Conservation (phyloP, 2,113 vertebrate species). For the Onychostruthus taczanowskii region DNA sequence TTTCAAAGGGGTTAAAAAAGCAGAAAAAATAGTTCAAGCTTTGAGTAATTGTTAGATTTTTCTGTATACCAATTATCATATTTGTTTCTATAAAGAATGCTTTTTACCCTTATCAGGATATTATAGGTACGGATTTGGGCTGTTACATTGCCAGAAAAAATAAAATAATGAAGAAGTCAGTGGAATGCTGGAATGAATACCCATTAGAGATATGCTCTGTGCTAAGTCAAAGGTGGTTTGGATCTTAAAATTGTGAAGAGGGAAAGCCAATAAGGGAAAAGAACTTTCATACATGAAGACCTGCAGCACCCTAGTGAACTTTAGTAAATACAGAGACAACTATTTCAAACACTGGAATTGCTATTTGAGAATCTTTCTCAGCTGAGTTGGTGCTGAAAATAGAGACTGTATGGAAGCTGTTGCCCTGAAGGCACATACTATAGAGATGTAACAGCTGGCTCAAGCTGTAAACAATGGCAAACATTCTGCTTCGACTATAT, state of each 20-base stretch:
- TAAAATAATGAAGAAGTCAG: background rate
- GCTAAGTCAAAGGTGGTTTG: background rate
- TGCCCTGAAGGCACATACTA: conserved; percentile 67
- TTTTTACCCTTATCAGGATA: background rate
- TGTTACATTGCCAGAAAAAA: background rate
- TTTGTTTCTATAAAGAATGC: background rate
- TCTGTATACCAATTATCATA: background rate
- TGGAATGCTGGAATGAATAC: background rate
- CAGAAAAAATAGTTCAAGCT: background rate
- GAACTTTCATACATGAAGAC: conserved; percentile 9
- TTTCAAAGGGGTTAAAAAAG: background rate
- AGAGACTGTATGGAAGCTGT: conserved; percentile 54
- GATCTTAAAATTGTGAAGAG: conserved; percentile 38
- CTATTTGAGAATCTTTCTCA: conserved; percentile 68
- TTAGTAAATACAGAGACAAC: conserved; percentile 53
- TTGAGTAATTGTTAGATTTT: background rate
- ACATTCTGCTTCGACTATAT: conserved; percentile 61
- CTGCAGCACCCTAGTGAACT: conserved; percentile 6
- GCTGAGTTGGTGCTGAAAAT: conserved; percentile 67
- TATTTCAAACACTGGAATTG: conserved; percentile 69
- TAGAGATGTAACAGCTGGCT: conserved; percentile 63
- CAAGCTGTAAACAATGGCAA: conserved; percentile 65
- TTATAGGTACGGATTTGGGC: background rate
- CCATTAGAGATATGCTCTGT: background rate
- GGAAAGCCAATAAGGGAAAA: conserved; percentile 44